Evolutionary conservation across 2,888 invertebrate genomes (phyloP).

Genomic region (Andrena fulva): DNA sequence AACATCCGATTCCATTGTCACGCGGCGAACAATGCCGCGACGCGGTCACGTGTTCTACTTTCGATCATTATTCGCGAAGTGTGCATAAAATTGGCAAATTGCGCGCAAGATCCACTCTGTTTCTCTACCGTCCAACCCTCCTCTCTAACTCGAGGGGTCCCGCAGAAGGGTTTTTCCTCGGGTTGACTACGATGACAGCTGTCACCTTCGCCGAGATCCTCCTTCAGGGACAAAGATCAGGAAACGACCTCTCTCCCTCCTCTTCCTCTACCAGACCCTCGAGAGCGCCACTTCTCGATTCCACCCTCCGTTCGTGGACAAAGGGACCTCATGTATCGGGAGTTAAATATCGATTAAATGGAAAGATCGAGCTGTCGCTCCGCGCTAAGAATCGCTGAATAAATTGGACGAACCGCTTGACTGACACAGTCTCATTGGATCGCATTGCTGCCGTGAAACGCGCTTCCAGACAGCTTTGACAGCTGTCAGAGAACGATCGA

Average conservation of each 20-base stretch:
- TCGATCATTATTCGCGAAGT: constrained; percentile 79
- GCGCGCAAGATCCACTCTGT: constrained; percentile 70
- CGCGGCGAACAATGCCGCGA: constrained; percentile 73
- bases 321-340: constrained; percentile 20
- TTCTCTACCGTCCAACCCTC: no score
- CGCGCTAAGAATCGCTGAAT: constrained; percentile 3
- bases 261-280: neutral
- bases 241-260: constrained; percentile 18
- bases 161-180: constrained; percentile 22
- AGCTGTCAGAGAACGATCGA: constrained; percentile 29
- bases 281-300: constrained; percentile 2
- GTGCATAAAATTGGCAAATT: constrained; percentile 82
- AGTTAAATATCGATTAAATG: constrained; percentile 40
- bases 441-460: neutral
- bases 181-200: constrained; percentile 55
- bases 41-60: constrained; percentile 81
- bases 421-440: constrained; percentile 28
- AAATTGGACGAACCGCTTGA: constrained; percentile 42
- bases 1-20: constrained; percentile 84
- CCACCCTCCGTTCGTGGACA: neutral
- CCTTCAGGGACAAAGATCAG: constrained; percentile 55
- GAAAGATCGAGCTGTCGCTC: constrained; percentile 1
- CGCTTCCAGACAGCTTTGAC: constrained; percentile 41
- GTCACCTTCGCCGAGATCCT: constrained; percentile 50
- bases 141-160: constrained; percentile 1